Base-by-base conservation (phyloP, 1,140 invertebrate species). In the Notospermus geniculatus region DNA sequence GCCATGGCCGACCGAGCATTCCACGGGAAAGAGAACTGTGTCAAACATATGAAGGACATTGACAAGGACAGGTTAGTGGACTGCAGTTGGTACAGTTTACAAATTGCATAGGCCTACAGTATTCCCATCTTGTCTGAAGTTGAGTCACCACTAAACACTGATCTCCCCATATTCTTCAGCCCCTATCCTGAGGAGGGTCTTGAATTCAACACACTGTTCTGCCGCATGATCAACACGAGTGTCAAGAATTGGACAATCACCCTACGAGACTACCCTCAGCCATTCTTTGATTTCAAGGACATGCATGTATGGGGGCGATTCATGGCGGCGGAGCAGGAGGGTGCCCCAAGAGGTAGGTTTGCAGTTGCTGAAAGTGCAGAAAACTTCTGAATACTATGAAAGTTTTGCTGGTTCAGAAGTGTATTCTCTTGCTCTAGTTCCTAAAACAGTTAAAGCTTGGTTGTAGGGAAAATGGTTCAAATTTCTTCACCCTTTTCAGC, bases 201-300 rank as follows among this genome's bases (percentile, higher is more conserved):
- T 2, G 90, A 95, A 72, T 98, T 97, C 81, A 87, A 86, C 0
- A 96, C 93, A 0, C 82, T 98, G 2, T 99, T 95, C 95, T 95
- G 93, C 68, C 86, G 95, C 9, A 87, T 88, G 39, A 86, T 98
- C 13, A 87, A 87, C 56, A 84, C 92, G 4, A 88, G 88, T 64
- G 91, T 92, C 66, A 85, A 86, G 25, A 88, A 89, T 70, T 95
- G 92, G 89, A 90, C 89, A 68, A 87, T 97, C 60, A 88, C 91
- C 55, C 84, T 99, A 59, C 83, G 96, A n/a, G 97, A 99, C 81
- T 99, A 97, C 77, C 94, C 95, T 0, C 93, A 96, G 72, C 91
- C 93, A 1, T 85, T 95, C 77, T 82, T 97, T 43, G 86, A 91
- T 63, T 89, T 96, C 32, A 87, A 88, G 65, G 86, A 89, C 54